These are phyloP conservation scores for Eilema depressum DNA, from an alignment of 2,888 invertebrate species.

Conservation along the genomic window DNA sequence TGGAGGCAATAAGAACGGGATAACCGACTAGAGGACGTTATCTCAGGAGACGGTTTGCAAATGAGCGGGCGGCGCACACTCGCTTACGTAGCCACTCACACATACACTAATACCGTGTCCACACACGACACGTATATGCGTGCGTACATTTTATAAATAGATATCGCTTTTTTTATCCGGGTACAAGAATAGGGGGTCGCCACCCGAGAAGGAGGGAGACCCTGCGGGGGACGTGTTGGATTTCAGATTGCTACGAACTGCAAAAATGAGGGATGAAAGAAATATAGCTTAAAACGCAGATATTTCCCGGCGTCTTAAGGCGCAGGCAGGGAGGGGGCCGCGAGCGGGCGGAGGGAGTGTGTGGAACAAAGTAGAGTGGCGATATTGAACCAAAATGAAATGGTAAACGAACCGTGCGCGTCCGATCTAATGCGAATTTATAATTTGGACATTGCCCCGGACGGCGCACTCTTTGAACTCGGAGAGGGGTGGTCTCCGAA, in stretches of 20 bases:
- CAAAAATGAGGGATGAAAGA: constrained; percentile 88
- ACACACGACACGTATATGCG: constrained; percentile 77
- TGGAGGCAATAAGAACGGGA: constrained; percentile 86
- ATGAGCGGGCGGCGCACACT: constrained; percentile 82
- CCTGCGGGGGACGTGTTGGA: constrained; percentile 87
- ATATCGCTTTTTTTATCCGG: constrained; percentile 87
- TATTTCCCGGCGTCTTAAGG: constrained; percentile 87
- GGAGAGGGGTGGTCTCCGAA: constrained; percentile 71
- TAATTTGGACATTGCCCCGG: constrained; percentile 86
- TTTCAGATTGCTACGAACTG: constrained; percentile 88
- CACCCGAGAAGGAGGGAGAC: constrained; percentile 76
- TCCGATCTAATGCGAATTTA: constrained; percentile 88
- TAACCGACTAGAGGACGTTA: constrained; percentile 85
- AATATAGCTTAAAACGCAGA: constrained; percentile 88
- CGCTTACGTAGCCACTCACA: constrained; percentile 54
- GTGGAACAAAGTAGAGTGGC: constrained; percentile 87
- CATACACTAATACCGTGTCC: constrained; percentile 77
- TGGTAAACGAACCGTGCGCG: constrained; percentile 87
- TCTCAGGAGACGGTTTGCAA: constrained; percentile 87
- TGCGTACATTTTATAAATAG: constrained; percentile 87
- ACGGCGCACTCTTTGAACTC: constrained; percentile 83
- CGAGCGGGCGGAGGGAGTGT: constrained; percentile 76
- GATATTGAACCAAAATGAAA: constrained; percentile 87
- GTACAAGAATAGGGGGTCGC: constrained; percentile 84
- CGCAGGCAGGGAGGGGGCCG: constrained; percentile 61